Percentiles rank a stretch among this genome's conserved stretches.
Conservation (phyloP, 1,140 invertebrate species). For the Drosophila truncata region DNA sequence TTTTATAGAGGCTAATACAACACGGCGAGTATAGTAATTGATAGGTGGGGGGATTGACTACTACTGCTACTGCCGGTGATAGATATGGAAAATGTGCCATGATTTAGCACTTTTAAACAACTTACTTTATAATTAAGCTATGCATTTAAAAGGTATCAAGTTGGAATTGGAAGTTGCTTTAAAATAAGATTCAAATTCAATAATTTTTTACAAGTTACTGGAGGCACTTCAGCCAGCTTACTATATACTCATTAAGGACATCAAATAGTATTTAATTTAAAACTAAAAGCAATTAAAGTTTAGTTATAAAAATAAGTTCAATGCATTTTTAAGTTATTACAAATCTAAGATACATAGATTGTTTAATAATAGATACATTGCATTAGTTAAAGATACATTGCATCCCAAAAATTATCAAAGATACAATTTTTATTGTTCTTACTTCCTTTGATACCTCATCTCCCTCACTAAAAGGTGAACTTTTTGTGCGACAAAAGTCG, state of each 20-base stretch:
- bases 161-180: no score
- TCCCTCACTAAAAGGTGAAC: neutral
- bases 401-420: neutral
- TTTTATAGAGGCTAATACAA: constrained; percentile 31
- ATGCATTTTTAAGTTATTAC: neutral
- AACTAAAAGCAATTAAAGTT: no score
- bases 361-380: no score
- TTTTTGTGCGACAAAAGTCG: constrained; percentile 33
- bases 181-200: neutral
- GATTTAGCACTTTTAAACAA: neutral
- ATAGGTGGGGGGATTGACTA: neutral
- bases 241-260: no score
- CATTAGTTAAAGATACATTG: neutral
- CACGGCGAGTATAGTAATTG: constrained; percentile 16
- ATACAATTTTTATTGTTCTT: neutral
- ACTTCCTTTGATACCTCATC: neutral
- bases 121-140: neutral
- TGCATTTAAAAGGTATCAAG: neutral
- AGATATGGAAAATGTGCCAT: constrained; percentile 15
- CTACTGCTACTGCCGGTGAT: neutral
- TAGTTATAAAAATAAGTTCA: no score
- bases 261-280: no score
- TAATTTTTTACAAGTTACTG: no score
- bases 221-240: no score
- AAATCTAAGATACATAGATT: neutral